Evolutionary conservation across 2,888 invertebrate genomes (phyloP).

Genomic region (Trilocha varians): DNA sequence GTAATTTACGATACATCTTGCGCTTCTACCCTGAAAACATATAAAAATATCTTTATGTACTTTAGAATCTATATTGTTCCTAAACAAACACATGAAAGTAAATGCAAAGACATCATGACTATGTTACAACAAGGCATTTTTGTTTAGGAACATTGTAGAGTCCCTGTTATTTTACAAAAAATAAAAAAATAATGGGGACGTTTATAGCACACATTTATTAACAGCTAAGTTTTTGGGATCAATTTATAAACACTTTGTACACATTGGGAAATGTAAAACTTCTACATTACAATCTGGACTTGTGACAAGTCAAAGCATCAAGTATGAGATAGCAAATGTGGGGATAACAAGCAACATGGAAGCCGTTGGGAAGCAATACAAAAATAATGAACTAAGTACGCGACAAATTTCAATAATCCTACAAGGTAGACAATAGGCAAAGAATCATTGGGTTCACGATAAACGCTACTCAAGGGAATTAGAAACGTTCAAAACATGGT

Average conservation of each 20-base stretch:
- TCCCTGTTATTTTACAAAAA: conserved; percentile 37
- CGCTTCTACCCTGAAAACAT: conserved; percentile 61
- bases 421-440: conserved; percentile 21
- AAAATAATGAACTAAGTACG: conserved; percentile 18
- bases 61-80: conserved; percentile 47
- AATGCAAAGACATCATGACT: conserved; percentile 9
- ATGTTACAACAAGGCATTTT: conserved; percentile 27
- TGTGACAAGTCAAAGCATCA: conserved; percentile 58
- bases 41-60: conserved; percentile 71
- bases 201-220: conserved; percentile 62
- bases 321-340: conserved; percentile 40
- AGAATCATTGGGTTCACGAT: conserved; percentile 17
- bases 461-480: conserved; percentile 1
- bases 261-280: conserved; percentile 59
- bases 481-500: conserved; percentile 6
- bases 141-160: conserved; percentile 35
- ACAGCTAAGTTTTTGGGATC: conserved; percentile 52
- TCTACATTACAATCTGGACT: conserved; percentile 68
- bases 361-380: conserved; percentile 55
- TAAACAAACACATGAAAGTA: conserved; percentile 34
- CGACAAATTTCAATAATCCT: not conserved
- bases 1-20: conserved; percentile 51
- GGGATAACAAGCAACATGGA: conserved; percentile 48
- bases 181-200: conserved; percentile 42
- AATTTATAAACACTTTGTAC: conserved; percentile 49